phyloP scores from a whole-genome alignment of 2,113 vertebrate species.

The Elaphurus davidianus region DNA sequence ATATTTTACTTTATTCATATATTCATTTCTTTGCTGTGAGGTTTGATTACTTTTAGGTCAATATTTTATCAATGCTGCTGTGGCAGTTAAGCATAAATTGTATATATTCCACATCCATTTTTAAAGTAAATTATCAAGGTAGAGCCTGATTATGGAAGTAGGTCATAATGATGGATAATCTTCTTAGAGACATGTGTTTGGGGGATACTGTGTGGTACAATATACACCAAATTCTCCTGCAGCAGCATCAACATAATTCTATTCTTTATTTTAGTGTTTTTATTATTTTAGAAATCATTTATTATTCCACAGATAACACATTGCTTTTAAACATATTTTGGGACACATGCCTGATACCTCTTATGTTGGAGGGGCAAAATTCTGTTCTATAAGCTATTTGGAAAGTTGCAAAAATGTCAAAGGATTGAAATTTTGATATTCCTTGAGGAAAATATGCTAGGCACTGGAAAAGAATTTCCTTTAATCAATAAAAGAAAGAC shows the following conservation, averaged over 20 bases:
- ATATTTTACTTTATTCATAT: background rate
- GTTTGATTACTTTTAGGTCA: conserved; percentile 29
- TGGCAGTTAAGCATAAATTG: conserved; percentile 12
- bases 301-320: background rate
- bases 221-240: background rate
- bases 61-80: conserved; percentile 10
- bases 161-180: conserved; percentile 29
- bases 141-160: conserved; percentile 28
- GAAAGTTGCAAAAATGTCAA: background rate
- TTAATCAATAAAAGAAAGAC: background rate
- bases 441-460: background rate
- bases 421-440: background rate
- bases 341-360: background rate
- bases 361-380: background rate
- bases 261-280: background rate
- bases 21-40: conserved; percentile 5
- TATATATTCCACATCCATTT: background rate
- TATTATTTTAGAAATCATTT: background rate
- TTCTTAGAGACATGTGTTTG: conserved; percentile 37
- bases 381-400: background rate
- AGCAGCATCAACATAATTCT: background rate
- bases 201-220: background rate
- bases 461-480: background rate
- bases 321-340: background rate
- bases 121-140: conserved; percentile 23